Base-by-base conservation (phyloP, 1,140 invertebrate genomes). In the Pseudomyrmex flavicornis region DNA sequence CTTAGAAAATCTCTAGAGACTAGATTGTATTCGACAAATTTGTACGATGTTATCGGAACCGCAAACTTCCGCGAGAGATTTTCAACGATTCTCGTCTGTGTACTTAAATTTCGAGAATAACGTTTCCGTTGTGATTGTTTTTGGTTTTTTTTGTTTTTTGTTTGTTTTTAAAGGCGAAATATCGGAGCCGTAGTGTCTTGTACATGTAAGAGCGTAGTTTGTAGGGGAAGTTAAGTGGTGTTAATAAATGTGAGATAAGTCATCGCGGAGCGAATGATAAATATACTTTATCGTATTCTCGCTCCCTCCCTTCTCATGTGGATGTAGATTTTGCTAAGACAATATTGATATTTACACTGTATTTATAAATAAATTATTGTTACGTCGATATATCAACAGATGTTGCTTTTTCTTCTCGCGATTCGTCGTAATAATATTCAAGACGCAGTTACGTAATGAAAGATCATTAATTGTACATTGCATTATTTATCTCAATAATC, bases 281-380 rank as follows among this genome's bases (percentile, higher is more conserved):
- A 8, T 26, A 2, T 26, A 76, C 13, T 76, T 75, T 26, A 26
- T 0, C 35, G 46, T 7, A 15, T 79, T 86, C 70, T 44, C 50
- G 26, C 87, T 84, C n/a, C 0, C 35, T 5, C 35, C 5, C 5
- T 5, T 5, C 35, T 7, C 17, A 8, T 20, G 56, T 44, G 59
- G 50, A 50, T 1, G 3, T 76, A 69, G 69, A 52, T 75, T 87
- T 85, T 63, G 66, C 54, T 80, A 73, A 62, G 74, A 86, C 84
- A 73, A 88, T 87, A 89, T 83, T 48, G 26, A 87, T 82, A 87
- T 86, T 88, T 80, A 85, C 82, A 86, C n/a, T 90, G 85, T 91
- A 91, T 91, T 90, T 91, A 89, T 89, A 73, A 91, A 91, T 91
- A 91, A 91, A 91, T 89, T 89, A 91, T 90, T 88, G 83, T 90